Evolutionary conservation across 2,888 invertebrate species (phyloP).

Genomic region (Embidobia sp.): DNA sequence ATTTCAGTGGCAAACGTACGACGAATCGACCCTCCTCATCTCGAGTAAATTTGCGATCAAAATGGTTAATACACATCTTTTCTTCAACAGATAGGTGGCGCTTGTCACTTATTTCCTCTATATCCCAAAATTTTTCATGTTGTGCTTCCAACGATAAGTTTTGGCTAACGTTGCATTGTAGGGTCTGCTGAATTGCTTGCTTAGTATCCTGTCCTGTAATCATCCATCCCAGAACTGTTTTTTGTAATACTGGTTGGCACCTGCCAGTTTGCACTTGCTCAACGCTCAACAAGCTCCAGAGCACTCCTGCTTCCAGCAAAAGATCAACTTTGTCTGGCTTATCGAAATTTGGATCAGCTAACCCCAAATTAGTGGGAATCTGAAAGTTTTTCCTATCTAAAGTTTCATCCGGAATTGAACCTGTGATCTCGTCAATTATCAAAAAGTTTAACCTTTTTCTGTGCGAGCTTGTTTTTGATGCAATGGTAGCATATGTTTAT

Average conservation of each 20-base stretch:
- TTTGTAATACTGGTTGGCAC: constrained; percentile 4
- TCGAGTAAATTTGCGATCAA: constrained; percentile 10
- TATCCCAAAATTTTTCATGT: constrained; percentile 39
- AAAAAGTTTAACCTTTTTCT: background rate
- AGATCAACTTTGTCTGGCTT: constrained; percentile 10
- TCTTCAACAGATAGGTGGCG: constrained; percentile 23
- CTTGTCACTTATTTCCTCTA: constrained; percentile 15
- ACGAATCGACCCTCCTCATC: constrained; percentile 26
- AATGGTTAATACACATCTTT: constrained; percentile 36
- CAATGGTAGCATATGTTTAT: background rate
- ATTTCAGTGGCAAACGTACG: constrained; percentile 12
- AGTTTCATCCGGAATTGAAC: background rate
- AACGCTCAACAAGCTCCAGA: background rate
- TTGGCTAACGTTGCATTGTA: background rate
- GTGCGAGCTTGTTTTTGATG: background rate
- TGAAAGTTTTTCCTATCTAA: background rate
- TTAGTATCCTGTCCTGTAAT: background rate
- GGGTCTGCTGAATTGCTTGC: background rate
- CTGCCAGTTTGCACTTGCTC: constrained; percentile 3
- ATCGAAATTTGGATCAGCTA: constrained; percentile 16
- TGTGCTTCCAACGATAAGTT: constrained; percentile 30
- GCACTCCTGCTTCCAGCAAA: constrained; percentile 14
- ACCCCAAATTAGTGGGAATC: constrained; percentile 8
- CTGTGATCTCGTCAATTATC: background rate
- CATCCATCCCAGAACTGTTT: constrained; percentile 5